A percentile compares a stretch with the other conserved stretches of the same genome.
phyloP scores from a whole-genome alignment of 37 sponge, comb jelly and placozoan genomes.

The Oscarella lobularis region DNA sequence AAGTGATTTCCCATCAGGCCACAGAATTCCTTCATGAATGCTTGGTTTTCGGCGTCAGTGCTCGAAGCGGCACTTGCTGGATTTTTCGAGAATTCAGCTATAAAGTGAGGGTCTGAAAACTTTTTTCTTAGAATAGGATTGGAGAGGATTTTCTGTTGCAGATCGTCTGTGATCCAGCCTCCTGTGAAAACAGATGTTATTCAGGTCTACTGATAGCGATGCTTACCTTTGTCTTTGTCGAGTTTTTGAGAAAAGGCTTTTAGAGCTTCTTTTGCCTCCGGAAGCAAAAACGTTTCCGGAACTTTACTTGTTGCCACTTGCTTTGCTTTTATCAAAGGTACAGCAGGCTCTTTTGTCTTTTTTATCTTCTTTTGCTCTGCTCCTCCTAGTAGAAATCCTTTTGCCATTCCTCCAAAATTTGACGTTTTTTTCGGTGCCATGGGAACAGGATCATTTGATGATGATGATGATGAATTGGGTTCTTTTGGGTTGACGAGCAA shows the following conservation, averaged over 20 bases:
- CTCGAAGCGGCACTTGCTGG: not conserved
- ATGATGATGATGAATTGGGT: not conserved
- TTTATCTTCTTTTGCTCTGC: not conserved
- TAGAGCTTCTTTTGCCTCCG: not conserved
- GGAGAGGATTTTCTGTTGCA: constrained; percentile 43
- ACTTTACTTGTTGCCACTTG: not conserved
- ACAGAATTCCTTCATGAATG: not conserved
- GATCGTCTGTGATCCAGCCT: constrained; percentile 77
- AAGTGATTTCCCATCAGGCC: not conserved
- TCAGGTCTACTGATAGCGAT: too few relatives aligned
- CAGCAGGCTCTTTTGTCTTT: not conserved
- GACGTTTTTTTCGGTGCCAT: too few relatives aligned
- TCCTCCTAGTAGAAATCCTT: constrained; percentile 38
- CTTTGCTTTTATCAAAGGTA: constrained; percentile 13
- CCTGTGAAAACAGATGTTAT: too few relatives aligned
- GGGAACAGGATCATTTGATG: not conserved
- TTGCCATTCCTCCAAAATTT: constrained; percentile 51
- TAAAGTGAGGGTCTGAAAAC: constrained; percentile 43
- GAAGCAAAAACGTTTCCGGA: not conserved
- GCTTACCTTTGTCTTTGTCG: not conserved
- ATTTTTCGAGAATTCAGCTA: not conserved
- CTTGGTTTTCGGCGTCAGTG: not conserved
- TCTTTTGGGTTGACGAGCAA: not conserved
- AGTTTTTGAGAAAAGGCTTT: not conserved
- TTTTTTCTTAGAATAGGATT: constrained; percentile 42